phyloP scores from a whole-genome alignment of 2,113 vertebrate species.

The Sakesphorus luctuosus region DNA sequence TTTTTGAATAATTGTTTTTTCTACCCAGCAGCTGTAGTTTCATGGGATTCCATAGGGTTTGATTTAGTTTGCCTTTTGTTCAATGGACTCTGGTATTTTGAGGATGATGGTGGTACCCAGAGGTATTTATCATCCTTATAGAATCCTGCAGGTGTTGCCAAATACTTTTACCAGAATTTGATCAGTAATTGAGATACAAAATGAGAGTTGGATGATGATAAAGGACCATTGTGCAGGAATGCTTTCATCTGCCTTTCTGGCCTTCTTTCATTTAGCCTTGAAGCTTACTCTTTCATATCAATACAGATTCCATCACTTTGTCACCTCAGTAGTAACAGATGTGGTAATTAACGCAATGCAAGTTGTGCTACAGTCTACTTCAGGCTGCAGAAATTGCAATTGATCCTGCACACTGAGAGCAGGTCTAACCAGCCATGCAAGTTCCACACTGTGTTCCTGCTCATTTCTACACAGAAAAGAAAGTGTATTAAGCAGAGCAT shows the following conservation, averaged over 20 bases:
- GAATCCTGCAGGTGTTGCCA: background rate
- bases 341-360: background rate
- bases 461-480: background rate
- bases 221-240: background rate
- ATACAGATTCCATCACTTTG: background rate
- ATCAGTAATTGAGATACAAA: background rate
- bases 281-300: background rate
- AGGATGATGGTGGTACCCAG: background rate
- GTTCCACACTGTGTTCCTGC: background rate
- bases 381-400: background rate
- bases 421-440: background rate
- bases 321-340: background rate
- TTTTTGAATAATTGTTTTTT: background rate
- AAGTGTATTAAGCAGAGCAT: background rate
- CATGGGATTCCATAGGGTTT: background rate
- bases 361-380: background rate
- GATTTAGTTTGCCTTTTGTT: background rate
- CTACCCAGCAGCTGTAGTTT: background rate
- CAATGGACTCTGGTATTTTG: background rate
- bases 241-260: constrained; percentile 20
- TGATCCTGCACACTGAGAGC: background rate
- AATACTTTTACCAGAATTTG: background rate
- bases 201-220: background rate
- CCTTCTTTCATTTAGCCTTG: background rate
- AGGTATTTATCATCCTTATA: background rate